A percentile compares a stretch with the other conserved stretches of the same genome.
Conservation (phyloP, 2,113 vertebrate genomes). For the Papio anubis region DNA sequence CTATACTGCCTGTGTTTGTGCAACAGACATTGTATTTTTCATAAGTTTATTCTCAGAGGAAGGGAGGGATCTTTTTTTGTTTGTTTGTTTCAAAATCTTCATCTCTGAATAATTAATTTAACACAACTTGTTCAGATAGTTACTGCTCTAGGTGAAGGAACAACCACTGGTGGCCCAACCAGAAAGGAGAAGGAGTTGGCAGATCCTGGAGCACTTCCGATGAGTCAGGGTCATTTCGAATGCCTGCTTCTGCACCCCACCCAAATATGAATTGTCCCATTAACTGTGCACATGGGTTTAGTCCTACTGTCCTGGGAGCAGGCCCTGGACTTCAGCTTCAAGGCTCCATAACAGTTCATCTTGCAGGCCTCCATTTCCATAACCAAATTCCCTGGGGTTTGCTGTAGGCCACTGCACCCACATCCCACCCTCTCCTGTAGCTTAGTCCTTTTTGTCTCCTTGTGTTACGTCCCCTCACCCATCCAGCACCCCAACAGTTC, state of each 20-base stretch:
- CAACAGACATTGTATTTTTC: not conserved
- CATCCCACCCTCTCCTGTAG: no score
- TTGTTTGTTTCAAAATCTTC: not conserved
- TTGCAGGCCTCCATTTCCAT: not conserved
- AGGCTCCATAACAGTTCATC: not conserved
- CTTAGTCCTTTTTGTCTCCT: not conserved
- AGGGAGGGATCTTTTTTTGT: not conserved
- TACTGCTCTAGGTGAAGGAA: not conserved
- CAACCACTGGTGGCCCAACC: not conserved
- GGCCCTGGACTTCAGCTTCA: not conserved
- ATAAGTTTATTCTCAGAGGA: not conserved
- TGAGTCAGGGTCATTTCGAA: not conserved
- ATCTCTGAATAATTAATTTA: not conserved
- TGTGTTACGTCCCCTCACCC: accelerated
- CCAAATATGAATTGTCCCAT: accelerated
- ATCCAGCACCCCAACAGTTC: not conserved
- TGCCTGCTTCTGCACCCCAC: not conserved
- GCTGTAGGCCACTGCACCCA: not conserved
- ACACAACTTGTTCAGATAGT: not conserved
- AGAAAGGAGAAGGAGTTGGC: not conserved
- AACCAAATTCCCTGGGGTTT: not conserved
- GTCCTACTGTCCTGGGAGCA: not conserved
- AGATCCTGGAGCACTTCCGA: no score
- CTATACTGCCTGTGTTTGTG: not conserved
- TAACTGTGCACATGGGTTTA: not conserved